These are phyloP conservation scores for Papilio polyxenes DNA, from an alignment of 1,140 invertebrate species.

Conservation along the genomic window DNA sequence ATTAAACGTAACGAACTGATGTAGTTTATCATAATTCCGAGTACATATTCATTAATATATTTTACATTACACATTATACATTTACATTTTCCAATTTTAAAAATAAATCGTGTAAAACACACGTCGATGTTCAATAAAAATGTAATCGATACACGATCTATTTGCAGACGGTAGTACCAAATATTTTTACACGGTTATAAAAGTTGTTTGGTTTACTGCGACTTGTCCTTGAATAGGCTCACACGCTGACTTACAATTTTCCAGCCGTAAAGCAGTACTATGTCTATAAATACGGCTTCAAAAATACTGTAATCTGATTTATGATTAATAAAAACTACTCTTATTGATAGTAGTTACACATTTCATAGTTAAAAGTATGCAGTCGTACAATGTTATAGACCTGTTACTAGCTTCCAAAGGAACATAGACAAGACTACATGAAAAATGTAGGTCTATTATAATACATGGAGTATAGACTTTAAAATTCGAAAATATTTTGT, in stretches of 20 bases:
- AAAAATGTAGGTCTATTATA: neutral
- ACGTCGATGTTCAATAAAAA: slow-evolving; percentile 59
- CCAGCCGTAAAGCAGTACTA: slow-evolving; percentile 57
- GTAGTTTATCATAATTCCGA: slow-evolving; percentile 29
- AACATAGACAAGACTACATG: neutral
- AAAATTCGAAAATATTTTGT: slow-evolving; percentile 30
- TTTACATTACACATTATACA: too few species aligned
- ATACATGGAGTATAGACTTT: neutral
- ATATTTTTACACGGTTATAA: slow-evolving; percentile 53
- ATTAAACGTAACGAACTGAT: slow-evolving; percentile 27
- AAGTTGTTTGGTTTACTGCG: slow-evolving; percentile 63
- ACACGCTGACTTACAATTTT: slow-evolving; percentile 49
- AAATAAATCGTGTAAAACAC: slow-evolving; percentile 57
- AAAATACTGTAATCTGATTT: slow-evolving; percentile 57
- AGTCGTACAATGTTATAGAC: neutral
- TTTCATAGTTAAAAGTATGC: slow-evolving; percentile 21
- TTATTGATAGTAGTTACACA: slow-evolving; percentile 47
- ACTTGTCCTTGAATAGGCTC: slow-evolving; percentile 65
- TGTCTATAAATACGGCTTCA: slow-evolving; percentile 56
- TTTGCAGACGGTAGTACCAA: slow-evolving; percentile 54
- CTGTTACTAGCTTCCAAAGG: neutral
- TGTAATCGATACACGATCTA: slow-evolving; percentile 62
- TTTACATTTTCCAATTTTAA: slow-evolving; percentile 35
- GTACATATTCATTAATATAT: neutral
- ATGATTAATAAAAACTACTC: slow-evolving; percentile 50